Evolutionary conservation across 2,113 vertebrate species (phyloP).

Genomic region (Pholis gunnellus): DNA sequence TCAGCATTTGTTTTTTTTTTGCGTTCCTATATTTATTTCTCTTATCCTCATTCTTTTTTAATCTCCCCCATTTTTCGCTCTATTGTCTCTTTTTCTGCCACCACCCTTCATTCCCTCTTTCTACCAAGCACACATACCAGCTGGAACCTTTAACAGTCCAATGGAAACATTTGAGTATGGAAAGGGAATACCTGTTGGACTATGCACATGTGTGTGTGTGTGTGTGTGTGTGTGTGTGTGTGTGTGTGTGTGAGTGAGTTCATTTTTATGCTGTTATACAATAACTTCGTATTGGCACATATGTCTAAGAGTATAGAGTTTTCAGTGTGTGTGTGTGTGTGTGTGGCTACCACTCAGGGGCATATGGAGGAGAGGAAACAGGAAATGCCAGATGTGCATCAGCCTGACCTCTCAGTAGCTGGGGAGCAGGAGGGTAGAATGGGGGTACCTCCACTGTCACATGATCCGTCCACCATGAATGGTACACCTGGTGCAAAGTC

Average conservation of each 20-base stretch:
- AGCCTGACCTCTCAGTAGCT: constrained; percentile 72
- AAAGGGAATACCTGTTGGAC: constrained; percentile 46
- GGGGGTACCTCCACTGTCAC: constrained; percentile 51
- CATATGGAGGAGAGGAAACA: constrained; percentile 73
- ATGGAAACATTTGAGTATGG: constrained; percentile 63
- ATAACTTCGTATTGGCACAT: constrained; percentile 39
- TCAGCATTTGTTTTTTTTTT: constrained; percentile 2
- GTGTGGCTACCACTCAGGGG: constrained; percentile 50
- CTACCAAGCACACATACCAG: constrained; percentile 30
- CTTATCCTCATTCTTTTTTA: constrained; percentile 12
- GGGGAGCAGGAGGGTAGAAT: constrained; percentile 41
- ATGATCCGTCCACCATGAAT: constrained; percentile 15
- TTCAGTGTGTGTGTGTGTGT: constrained; percentile 21
- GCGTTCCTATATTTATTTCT: background rate
- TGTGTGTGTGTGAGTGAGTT: constrained; percentile 11
- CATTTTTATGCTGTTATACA: constrained; percentile 42
- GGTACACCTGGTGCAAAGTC: constrained; percentile 9
- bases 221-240: constrained; percentile 1
- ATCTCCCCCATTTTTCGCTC: constrained; percentile 8
- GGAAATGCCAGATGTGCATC: constrained; percentile 83
- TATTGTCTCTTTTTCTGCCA: constrained; percentile 22
- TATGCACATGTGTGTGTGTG: constrained; percentile 7
- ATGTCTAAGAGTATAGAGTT: constrained; percentile 41
- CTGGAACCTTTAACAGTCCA: constrained; percentile 66
- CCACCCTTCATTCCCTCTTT: constrained; percentile 8